Percentiles rank a stretch among this genome's conserved stretches.
Evolutionary conservation across 1,140 invertebrate genomes (phyloP).

Genomic region (Vanessa atalanta): DNA sequence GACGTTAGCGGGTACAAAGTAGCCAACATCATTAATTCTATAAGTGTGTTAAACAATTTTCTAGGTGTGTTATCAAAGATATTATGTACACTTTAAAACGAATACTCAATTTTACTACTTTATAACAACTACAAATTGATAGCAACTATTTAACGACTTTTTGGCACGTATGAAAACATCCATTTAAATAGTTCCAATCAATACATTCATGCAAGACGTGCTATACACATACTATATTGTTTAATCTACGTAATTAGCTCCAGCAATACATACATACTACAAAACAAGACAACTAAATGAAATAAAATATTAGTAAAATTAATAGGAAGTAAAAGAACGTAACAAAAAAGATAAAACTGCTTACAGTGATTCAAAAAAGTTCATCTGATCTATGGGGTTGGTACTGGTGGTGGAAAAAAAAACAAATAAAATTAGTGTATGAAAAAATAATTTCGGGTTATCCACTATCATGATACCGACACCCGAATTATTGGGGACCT

Average conservation of each 20-base stretch:
- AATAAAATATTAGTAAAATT: conserved; percentile 48
- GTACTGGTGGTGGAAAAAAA: conserved; percentile 70
- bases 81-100: neutral
- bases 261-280: neutral
- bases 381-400: conserved; percentile 79
- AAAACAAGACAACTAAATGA: conserved; percentile 14
- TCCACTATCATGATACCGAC: conserved; percentile 37
- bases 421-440: conserved; percentile 68
- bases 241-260: conserved; percentile 8
- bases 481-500: conserved; percentile 26
- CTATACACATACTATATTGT: neutral
- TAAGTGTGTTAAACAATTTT: too few species aligned
- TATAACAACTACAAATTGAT: neutral
- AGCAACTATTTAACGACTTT: too few species aligned
- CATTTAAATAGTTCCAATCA: neutral
- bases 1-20: neutral
- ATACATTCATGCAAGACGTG: neutral
- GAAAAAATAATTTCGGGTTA: conserved; percentile 43
- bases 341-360: conserved; percentile 61
- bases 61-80: too few species aligned
- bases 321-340: conserved; percentile 44
- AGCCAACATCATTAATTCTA: too few species aligned
- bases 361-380: conserved; percentile 80
- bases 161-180: too few species aligned
- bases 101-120: too few species aligned